Conservation (phyloP, 2,113 vertebrate genomes). For the Dasyornis broadbenti region DNA sequence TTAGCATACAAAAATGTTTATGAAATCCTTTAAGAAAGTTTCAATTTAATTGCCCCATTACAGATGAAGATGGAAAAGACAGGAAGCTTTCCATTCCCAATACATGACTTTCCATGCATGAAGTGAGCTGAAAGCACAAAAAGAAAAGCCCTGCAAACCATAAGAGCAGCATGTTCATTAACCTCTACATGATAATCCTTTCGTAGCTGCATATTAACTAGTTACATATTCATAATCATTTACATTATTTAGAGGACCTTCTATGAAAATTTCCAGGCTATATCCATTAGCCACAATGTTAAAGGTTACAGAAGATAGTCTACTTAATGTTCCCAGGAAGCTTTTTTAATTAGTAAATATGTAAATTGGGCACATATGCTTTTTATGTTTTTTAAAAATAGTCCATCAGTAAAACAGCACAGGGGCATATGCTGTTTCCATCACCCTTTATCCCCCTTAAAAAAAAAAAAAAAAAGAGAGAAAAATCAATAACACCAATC, state of each 20-base stretch:
- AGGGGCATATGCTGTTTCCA: constrained; percentile 27
- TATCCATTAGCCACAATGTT: constrained; percentile 81
- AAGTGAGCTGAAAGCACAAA: constrained; percentile 71
- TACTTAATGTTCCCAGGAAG: constrained; percentile 78
- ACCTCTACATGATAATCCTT: constrained; percentile 83
- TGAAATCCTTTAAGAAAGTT: constrained; percentile 56
- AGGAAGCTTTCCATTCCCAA: constrained; percentile 58
- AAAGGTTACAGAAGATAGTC: constrained; percentile 81
- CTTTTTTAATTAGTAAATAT: constrained; percentile 84
- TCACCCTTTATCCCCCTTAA: neutral
- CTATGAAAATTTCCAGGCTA: constrained; percentile 77
- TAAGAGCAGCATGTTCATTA: constrained; percentile 82
- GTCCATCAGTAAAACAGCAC: constrained; percentile 37
- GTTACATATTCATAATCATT: constrained; percentile 86
- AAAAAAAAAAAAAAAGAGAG: neutral
- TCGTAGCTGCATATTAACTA: constrained; percentile 83
- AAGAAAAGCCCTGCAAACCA: constrained; percentile 70
- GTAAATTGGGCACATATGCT: constrained; percentile 74
- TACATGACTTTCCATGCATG: constrained; percentile 71
- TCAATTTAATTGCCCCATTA: constrained; percentile 46
- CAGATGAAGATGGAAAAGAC: constrained; percentile 47
- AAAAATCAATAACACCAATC: constrained; percentile 48
- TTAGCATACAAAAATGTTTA: constrained; percentile 40
- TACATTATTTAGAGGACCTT: constrained; percentile 84
- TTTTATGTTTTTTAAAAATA: constrained; percentile 67